phyloP scores from a whole-genome alignment of 2,888 invertebrate genomes.

The Cecidostiba fungosa region DNA sequence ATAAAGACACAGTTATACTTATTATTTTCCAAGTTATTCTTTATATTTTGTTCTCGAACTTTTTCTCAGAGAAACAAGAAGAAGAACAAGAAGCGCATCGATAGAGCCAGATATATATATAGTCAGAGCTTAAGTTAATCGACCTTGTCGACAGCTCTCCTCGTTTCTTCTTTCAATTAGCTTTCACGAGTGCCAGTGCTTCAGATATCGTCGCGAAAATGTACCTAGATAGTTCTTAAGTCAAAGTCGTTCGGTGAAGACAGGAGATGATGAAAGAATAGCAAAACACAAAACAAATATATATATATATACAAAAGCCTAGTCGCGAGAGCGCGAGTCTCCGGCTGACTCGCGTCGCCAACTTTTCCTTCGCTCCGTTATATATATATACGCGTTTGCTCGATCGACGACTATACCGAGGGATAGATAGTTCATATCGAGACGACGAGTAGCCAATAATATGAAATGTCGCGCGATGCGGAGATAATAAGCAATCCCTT shows the following conservation, averaged over 20 bases:
- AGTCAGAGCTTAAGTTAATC: conserved; percentile 32
- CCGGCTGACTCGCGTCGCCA: neutral
- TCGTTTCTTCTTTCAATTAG: conserved; percentile 46
- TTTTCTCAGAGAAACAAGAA: conserved; percentile 17
- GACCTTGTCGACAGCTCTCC: neutral
- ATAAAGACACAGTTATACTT: conserved; percentile 21
- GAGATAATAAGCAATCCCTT: conserved; percentile 6
- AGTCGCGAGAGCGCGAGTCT: conserved; percentile 25
- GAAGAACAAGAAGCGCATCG: neutral
- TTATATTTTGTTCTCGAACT: conserved; percentile 31
- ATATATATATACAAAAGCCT: conserved; percentile 20
- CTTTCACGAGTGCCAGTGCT: conserved; percentile 64
- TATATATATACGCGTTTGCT: neutral
- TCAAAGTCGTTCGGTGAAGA: conserved; percentile 31
- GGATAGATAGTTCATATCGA: neutral
- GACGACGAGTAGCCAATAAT: conserved; percentile 8
- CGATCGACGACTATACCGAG: neutral
- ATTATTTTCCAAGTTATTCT: neutral
- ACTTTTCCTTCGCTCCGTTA: neutral
- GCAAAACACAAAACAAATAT: conserved; percentile 12
- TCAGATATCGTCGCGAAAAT: conserved; percentile 52
- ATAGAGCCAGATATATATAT: neutral
- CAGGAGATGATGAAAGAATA: conserved; percentile 25
- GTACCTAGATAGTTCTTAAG: conserved; percentile 59
- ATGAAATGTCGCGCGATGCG: conserved; percentile 8